Evolutionary conservation across 2,113 vertebrate genomes (phyloP).

Genomic region (Struthidea cinerea): DNA sequence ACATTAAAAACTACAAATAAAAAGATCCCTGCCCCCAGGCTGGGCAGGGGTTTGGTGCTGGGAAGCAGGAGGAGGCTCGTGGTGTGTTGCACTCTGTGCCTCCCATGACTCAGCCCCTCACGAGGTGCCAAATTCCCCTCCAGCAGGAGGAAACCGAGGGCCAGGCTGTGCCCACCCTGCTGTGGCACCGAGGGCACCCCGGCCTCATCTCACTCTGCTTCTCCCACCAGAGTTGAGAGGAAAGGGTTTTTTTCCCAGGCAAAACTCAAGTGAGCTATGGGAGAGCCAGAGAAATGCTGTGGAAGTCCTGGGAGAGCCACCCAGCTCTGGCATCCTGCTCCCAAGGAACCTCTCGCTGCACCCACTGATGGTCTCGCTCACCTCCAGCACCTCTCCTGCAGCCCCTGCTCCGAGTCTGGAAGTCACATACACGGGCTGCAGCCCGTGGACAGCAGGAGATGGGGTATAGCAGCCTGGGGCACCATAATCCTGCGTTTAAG

Average conservation of each 20-base stretch:
- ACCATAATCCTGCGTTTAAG: fast-evolving
- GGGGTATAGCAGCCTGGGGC: fast-evolving
- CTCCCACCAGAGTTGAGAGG: neutral
- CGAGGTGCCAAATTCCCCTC: neutral
- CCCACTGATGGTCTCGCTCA: fast-evolving
- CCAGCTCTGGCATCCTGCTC: neutral
- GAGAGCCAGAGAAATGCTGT: neutral
- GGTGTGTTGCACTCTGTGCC: fast-evolving
- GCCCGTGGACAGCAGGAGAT: fast-evolving
- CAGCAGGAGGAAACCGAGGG: neutral
- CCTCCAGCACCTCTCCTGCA: neutral
- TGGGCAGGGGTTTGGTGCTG: neutral
- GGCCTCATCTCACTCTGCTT: neutral
- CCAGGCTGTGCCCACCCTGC: neutral
- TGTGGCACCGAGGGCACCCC: fast-evolving
- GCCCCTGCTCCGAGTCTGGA: neutral
- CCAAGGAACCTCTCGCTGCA: neutral
- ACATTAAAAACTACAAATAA: too few species aligned
- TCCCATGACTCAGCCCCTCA: neutral
- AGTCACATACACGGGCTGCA: fast-evolving
- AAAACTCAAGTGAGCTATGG: neutral
- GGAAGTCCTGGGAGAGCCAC: neutral
- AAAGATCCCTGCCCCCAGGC: fast-evolving
- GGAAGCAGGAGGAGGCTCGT: neutral
- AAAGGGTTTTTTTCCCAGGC: neutral